Evolutionary conservation across 2,888 invertebrate genomes (phyloP), one percentile per base, ranked within the genome.

Genomic region (Napeogenes inachia): DNA sequence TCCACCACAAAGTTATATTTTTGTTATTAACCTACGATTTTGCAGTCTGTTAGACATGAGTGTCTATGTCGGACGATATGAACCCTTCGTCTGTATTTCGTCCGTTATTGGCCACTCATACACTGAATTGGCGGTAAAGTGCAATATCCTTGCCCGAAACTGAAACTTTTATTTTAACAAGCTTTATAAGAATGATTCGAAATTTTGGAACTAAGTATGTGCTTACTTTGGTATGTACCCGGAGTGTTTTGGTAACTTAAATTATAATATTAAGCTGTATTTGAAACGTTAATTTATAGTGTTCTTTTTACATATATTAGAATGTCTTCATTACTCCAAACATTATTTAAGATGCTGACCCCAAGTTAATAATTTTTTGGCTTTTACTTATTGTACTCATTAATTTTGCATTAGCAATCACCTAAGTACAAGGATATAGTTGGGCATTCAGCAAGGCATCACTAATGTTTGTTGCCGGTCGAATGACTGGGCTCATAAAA

Each of bases 91-190:
- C 67, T 69, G 70, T 72, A 71, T 76, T 76, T 74, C 70, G 73
- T 72, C 73, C 76, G 84, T 81, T 87, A 87, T 87, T 86, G 85
- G 73, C 84, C 84, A 81, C 87, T 87, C 77, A 77, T 78, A 77
- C 78, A 73, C 73, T 76, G 80, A 78, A 81, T 80, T 77, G 80
- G 75, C 77, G 77, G 77, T 80, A 76, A 80, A 83, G 77, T 76
- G 84, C 87, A 87, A 87, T 87, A 87, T 83, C 82, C 80, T 77
- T 75, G 67, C 64, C 68, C 66, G 68, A 76, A 76, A 77, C 75
- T 76, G 77, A 76, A 75, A 77, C 74, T 59, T 61, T 61, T 62
- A 64, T 59, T 65, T 59, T 57, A 54, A 54, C 38, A 53, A 13
- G 45, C 42, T 30, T 63, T 42, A 42, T 10, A 42, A 42, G 42